Evolutionary conservation across 1,140 invertebrate genomes (phyloP), one percentile per base, ranked within the genome.

Genomic region (Drosophila subpulchrella): DNA sequence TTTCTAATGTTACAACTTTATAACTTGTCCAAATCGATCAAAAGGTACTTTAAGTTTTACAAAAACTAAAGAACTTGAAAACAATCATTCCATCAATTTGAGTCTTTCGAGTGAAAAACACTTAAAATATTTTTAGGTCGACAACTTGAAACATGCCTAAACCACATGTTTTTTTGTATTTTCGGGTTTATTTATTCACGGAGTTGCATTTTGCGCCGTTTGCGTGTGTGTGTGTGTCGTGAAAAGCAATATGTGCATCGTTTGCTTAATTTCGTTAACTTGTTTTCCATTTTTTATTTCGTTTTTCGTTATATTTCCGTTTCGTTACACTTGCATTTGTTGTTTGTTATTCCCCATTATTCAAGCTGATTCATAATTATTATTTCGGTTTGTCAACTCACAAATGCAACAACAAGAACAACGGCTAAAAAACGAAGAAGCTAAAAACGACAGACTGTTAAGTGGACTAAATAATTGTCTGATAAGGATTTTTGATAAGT

Each of bases 291-390:
- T 63, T 63, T 51, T 32, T 27, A 34, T 50, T 58, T 66, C 30
- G 42, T 50, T 68, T 50, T 58, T 66, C 30, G 42, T 50, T 76
- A 50, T 66, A 71, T 83, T 78, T 83, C 72, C 66, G 72, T 80
- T 80, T 70, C 39, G 71, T 75, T 78, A 75, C 68, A 79, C 71
- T 57, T 59, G 51, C 24, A 34, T 57, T 27, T 27, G 30, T 39
- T 75, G 51, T 47, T 30, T 61, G 39, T 58, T 48, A 59, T 58
- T 71, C 53, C 44, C 15, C 53, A 54, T 44, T 75, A 56, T 75
- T 58, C 36, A 61, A 65, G 75, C 79, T 86, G 82, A 88, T 86
- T 86, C 82, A 86, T 82, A 86, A 86, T 88, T 86, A 88, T 86
- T 82, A 82, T 88, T 86, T 83, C 65, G 67, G 83, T 73, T 62